Base-by-base conservation (phyloP, 2,797 vertebrate species). In the Avahi laniger region DNA sequence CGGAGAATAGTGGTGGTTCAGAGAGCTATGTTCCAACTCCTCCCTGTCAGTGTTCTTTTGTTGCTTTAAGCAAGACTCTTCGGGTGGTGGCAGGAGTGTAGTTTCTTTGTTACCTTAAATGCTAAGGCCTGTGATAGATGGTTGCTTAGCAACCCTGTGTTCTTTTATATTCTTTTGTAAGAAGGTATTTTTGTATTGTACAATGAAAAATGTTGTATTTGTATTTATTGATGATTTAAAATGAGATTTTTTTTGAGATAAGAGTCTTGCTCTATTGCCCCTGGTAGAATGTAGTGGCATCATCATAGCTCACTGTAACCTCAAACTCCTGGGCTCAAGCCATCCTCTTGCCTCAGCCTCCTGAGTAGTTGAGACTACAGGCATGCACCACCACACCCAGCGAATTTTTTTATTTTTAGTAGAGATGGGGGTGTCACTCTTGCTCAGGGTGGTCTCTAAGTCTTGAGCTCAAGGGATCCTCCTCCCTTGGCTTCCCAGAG, bases 61-160 rank as follows among this genome's bases (percentile, higher is more conserved):
- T 78, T 87, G 75, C 41, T 78, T 86, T 93, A 83, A 96, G 84
- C 75, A 59, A 80, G 73, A 54, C 22, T 63, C 89, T 95, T 92
- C 93, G 95, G 82, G 85, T 87, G 90, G 73, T 84, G 85, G 91
- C 75, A 67, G 57, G 46, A 87, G 67, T 28, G 43, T 46, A 35
- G 20, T 54, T 67, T 75, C 43, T 95, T 87, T 86, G 70, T 92
- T 95, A 90, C 73, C 84, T 96, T 72, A 52, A 80, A 78, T 63
- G 92, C 67, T 70, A 61, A 91, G 70, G 73, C 46, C 28, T 69
- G 72, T 86, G 72, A 93, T 83, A 43, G 50, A 22, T 41, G 7
- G 97, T 98, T 97, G 97, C 97, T 84, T 97, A 96, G 97, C 95
- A 98, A 97, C 96, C 17, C 65, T 94, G 82, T 95, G 30, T 83